Percentiles rank a stretch among this genome's conserved stretches.
phyloP scores from a whole-genome alignment of 2,113 vertebrate genomes.

The Asarcornis scutulata region DNA sequence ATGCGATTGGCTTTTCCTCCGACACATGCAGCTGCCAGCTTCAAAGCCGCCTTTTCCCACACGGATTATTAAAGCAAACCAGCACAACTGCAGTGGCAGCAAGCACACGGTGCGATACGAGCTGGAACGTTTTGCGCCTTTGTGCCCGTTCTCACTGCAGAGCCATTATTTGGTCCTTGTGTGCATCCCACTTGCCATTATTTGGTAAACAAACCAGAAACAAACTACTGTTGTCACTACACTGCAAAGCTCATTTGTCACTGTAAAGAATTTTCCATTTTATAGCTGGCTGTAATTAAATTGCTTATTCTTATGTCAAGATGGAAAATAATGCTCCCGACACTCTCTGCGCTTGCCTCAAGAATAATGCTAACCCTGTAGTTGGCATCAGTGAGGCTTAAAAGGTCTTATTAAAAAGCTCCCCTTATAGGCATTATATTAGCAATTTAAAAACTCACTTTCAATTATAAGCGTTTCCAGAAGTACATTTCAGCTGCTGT shows the following conservation, averaged over 20 bases:
- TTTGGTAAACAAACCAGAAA: not conserved
- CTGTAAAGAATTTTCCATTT: constrained; percentile 1
- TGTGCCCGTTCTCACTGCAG: not conserved
- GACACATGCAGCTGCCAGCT: not conserved
- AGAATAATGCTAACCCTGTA: not conserved
- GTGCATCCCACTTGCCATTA: not conserved
- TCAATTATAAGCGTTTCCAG: constrained; percentile 13
- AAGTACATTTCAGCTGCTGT: not conserved
- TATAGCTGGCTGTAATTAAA: constrained; percentile 33
- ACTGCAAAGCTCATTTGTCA: not conserved
- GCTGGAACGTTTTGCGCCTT: not conserved
- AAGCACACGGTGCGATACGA: not conserved
- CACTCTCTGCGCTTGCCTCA: not conserved
- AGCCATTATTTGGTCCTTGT: not conserved
- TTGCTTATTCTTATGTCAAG: constrained; percentile 13
- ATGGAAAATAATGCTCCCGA: not conserved
- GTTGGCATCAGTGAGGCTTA: not conserved
- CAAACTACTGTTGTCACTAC: not conserved
- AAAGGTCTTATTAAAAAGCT: not conserved
- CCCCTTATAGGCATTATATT: not conserved
- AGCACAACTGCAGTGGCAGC: not conserved
- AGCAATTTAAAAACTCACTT: constrained; percentile 18
- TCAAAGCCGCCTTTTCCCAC: not conserved
- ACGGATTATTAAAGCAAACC: rapidly evolving
- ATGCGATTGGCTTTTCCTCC: not conserved